Evolutionary conservation across 2,888 invertebrate species (phyloP).

Genomic region (Hypercompe scribonia): DNA sequence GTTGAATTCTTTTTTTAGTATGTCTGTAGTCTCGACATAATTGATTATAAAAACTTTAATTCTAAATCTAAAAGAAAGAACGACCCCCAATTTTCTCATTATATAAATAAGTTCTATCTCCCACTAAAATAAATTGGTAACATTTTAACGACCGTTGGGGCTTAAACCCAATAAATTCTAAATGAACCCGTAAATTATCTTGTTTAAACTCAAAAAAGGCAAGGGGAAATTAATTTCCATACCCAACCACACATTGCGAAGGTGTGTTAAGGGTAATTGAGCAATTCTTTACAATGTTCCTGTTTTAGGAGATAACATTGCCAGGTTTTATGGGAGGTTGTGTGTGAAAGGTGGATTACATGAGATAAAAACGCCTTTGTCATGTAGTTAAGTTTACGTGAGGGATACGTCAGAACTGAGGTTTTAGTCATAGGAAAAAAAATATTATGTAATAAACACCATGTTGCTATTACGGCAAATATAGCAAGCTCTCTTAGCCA

Average conservation of each 20-base stretch:
- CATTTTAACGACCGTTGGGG: slow-evolving; percentile 53
- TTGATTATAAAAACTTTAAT: too few species aligned
- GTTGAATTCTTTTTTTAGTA: neutral
- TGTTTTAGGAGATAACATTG: slow-evolving; percentile 41
- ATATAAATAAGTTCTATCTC: slow-evolving; percentile 43
- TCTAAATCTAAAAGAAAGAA: slow-evolving; percentile 41
- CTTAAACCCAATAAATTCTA: slow-evolving; percentile 67
- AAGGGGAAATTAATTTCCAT: slow-evolving; percentile 66
- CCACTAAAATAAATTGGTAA: slow-evolving; percentile 51
- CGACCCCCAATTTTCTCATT: slow-evolving; percentile 41
- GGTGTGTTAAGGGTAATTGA: slow-evolving; percentile 64
- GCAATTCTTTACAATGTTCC: slow-evolving; percentile 60
- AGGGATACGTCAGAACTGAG: neutral
- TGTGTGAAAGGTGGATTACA: slow-evolving; percentile 19
- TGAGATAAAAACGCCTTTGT: slow-evolving; percentile 9
- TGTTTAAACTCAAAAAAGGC: slow-evolving; percentile 72
- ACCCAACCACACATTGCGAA: slow-evolving; percentile 62
- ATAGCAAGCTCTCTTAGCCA: too few species aligned
- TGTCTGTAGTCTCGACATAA: neutral
- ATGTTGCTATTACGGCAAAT: neutral
- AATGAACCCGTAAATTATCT: slow-evolving; percentile 72
- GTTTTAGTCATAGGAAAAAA: neutral
- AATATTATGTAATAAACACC: neutral
- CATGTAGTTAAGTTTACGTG: slow-evolving; percentile 2
- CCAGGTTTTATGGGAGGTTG: slow-evolving; percentile 23